These are phyloP conservation scores for Caenorhabditis zanzibari DNA, from an alignment of 2,888 invertebrate species.

Conservation along the genomic window DNA sequence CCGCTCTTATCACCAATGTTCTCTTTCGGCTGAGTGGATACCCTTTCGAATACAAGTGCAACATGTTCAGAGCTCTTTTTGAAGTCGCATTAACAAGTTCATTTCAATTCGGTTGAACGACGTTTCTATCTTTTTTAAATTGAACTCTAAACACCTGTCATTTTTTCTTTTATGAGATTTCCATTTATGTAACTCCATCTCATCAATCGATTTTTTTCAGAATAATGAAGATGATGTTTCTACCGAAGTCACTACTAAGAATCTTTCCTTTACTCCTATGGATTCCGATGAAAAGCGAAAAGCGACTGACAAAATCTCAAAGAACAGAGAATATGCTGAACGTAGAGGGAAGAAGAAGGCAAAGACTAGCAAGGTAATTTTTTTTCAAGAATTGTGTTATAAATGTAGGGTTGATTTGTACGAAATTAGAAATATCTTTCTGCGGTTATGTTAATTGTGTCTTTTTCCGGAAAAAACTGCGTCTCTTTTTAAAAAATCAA, in stretches of 20 bases:
- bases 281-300: slow-evolving; percentile 66
- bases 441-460: no score
- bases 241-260: neutral
- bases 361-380: slow-evolving; percentile 67
- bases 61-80: no score
- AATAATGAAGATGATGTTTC: neutral
- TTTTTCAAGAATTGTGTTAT: neutral
- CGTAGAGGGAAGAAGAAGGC: slow-evolving; percentile 69
- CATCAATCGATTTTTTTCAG: slow-evolving; percentile 2
- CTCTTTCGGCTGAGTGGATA: neutral
- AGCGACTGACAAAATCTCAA: slow-evolving; percentile 61
- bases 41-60: neutral
- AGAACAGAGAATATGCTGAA: slow-evolving; percentile 57
- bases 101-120: neutral
- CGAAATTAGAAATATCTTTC: neutral
- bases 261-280: slow-evolving; percentile 51
- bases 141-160: no score
- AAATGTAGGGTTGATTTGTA: neutral
- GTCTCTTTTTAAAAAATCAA: neutral
- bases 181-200: neutral
- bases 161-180: neutral
- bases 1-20: slow-evolving; percentile 13
- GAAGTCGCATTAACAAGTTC: no score
- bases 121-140: neutral
- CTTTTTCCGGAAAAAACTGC: no score